Percentiles rank a stretch among this genome's conserved stretches.
Evolutionary conservation across 2,888 invertebrate species (phyloP).

Genomic region (Zaprionus bogoriensis): DNA sequence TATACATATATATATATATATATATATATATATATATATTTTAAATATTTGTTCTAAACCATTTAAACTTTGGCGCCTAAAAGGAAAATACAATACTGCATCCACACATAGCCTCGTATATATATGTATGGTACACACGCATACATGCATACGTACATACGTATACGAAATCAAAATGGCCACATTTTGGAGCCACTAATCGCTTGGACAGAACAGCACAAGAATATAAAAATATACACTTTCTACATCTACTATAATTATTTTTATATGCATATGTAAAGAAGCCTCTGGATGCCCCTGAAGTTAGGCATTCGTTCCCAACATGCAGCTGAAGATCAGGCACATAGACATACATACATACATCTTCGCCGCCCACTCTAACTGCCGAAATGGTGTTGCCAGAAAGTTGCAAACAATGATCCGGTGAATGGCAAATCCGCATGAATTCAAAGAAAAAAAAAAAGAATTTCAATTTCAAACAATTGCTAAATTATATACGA

Average conservation of each 20-base stretch:
- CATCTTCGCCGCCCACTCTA: neutral
- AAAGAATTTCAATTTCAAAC: neutral
- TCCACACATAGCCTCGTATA: neutral
- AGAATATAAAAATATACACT: no score
- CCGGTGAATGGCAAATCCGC: constrained; percentile 33
- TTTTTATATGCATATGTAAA: neutral
- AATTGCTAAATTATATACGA: constrained; percentile 1
- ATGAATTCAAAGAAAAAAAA: neutral
- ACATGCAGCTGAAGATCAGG: constrained; percentile 23
- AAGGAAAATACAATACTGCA: no score
- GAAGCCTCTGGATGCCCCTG: neutral
- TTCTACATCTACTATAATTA: no score
- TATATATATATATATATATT: neutral
- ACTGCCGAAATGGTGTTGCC: constrained; percentile 41
- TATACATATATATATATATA: neutral
- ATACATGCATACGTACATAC: no score
- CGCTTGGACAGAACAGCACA: no score
- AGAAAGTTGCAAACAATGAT: constrained; percentile 23
- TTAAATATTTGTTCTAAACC: neutral
- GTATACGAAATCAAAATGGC: no score
- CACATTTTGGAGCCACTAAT: no score
- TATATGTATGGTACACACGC: no score
- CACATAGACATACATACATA: neutral
- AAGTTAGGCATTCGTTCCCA: neutral
- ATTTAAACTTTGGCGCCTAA: neutral